phyloP scores from a whole-genome alignment of 2,888 invertebrate genomes.

The Xestia sexstrigata region DNA sequence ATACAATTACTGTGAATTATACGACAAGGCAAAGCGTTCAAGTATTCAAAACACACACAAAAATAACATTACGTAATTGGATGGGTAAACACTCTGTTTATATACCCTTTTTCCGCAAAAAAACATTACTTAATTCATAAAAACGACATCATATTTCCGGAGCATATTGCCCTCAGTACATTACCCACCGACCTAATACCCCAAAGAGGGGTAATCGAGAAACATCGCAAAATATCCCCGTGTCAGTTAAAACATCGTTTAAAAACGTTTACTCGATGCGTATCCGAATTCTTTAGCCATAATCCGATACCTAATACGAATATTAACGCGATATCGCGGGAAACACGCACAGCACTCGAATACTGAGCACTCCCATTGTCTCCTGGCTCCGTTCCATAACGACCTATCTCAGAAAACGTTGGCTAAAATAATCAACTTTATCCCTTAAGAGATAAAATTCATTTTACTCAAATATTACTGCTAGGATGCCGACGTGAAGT shows the following conservation, averaged over 20 bases:
- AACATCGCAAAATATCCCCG: conserved; percentile 38
- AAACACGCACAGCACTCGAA: conserved; percentile 79
- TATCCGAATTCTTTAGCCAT: conserved; percentile 71
- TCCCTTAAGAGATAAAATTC: conserved; percentile 61
- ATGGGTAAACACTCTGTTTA: conserved; percentile 19
- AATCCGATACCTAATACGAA: conserved; percentile 80
- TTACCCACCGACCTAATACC: conserved; percentile 55
- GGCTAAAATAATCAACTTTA: conserved; percentile 69
- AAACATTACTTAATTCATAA: conserved; percentile 44
- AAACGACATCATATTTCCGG: conserved; percentile 42
- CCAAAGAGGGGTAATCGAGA: conserved; percentile 25
- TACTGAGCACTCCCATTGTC: conserved; percentile 81
- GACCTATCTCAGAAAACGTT: conserved; percentile 55
- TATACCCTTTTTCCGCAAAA: conserved; percentile 8
- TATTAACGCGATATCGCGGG: conserved; percentile 83
- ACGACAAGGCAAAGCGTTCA: background rate
- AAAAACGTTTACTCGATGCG: conserved; percentile 66
- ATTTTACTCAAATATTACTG: conserved; percentile 64
- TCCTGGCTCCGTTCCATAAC: conserved; percentile 55
- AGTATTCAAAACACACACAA: conserved; percentile 9
- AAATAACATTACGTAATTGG: conserved; percentile 37
- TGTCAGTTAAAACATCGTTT: conserved; percentile 67
- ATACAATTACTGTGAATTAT: background rate
- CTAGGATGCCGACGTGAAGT: conserved; percentile 70
- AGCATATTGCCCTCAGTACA: conserved; percentile 46